A percentile compares a stretch with the other conserved stretches of the same genome.
Evolutionary conservation across 2,113 vertebrate genomes (phyloP).

Genomic region (Equus quagga): DNA sequence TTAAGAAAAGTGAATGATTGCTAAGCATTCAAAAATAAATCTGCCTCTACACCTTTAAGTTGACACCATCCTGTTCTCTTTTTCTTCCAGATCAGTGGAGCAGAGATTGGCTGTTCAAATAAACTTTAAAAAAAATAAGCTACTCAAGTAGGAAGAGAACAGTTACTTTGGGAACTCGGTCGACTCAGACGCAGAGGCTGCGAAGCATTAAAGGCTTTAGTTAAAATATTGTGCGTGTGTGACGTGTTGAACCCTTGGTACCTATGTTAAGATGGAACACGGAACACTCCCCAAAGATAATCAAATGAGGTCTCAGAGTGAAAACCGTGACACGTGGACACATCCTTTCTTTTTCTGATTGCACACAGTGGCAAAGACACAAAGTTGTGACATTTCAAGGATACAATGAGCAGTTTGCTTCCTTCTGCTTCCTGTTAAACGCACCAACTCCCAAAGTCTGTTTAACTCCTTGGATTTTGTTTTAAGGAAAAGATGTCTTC

Average conservation of each 20-base stretch:
- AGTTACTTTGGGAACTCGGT: background rate
- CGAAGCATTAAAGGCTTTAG: background rate
- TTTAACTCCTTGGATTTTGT: background rate
- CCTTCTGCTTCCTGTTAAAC: background rate
- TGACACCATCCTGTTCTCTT: background rate
- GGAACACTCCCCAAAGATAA: background rate
- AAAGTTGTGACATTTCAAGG: background rate
- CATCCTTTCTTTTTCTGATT: background rate
- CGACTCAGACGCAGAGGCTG: background rate
- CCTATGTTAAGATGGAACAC: background rate
- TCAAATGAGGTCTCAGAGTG: background rate
- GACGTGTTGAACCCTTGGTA: background rate
- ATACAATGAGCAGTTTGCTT: background rate
- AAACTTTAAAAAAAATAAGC: background rate
- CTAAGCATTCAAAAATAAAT: slow-evolving; percentile 53
- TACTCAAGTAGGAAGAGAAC: slow-evolving; percentile 32
- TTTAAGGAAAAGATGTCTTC: slow-evolving; percentile 23
- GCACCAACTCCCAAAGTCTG: background rate
- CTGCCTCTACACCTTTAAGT: background rate
- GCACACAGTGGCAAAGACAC: background rate
- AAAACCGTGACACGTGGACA: background rate
- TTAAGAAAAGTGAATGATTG: slow-evolving; percentile 47
- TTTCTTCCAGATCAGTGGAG: slow-evolving; percentile 20
- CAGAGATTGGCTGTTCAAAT: background rate
- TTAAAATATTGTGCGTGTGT: background rate